Conservation (phyloP, 2,113 vertebrate genomes). For the Campylomormyrus tamandua region DNA sequence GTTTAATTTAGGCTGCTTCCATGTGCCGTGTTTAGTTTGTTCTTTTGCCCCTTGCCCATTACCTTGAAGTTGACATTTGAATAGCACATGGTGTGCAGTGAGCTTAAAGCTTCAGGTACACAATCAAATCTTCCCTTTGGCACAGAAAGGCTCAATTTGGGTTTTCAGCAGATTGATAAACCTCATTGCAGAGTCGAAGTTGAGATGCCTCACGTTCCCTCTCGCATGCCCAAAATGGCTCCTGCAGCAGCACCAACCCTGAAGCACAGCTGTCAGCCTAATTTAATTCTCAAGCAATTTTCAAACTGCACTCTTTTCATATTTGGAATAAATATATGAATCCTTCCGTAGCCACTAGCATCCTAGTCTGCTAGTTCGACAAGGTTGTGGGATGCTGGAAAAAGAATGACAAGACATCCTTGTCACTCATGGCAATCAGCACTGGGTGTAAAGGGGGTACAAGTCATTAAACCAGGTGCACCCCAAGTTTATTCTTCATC, state of each 20-base stretch:
- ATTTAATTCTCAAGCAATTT: not conserved
- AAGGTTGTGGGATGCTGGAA: not conserved
- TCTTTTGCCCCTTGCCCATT: constrained; percentile 10
- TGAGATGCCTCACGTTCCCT: not conserved
- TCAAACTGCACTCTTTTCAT: not conserved
- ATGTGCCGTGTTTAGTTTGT: not conserved
- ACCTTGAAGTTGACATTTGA: constrained; percentile 18
- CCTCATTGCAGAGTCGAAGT: not conserved
- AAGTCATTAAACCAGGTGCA: not conserved
- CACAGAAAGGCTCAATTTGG: not conserved
- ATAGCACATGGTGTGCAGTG: not conserved
- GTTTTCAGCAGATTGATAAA: not conserved
- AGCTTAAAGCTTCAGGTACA: not conserved
- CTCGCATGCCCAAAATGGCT: not conserved
- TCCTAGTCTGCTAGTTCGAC: too few relatives aligned
- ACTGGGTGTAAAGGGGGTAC: not conserved
- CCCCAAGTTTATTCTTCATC: not conserved
- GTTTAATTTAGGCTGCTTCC: constrained; percentile 17
- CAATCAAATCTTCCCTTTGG: constrained; percentile 5
- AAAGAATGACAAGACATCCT: not conserved
- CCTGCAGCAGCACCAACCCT: not conserved
- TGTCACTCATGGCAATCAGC: not conserved
- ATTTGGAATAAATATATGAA: not conserved
- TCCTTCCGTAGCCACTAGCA: not conserved
- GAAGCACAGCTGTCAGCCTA: not conserved